Base-by-base conservation (phyloP, 1,140 invertebrate species). In the Semibalanus balanoides region DNA sequence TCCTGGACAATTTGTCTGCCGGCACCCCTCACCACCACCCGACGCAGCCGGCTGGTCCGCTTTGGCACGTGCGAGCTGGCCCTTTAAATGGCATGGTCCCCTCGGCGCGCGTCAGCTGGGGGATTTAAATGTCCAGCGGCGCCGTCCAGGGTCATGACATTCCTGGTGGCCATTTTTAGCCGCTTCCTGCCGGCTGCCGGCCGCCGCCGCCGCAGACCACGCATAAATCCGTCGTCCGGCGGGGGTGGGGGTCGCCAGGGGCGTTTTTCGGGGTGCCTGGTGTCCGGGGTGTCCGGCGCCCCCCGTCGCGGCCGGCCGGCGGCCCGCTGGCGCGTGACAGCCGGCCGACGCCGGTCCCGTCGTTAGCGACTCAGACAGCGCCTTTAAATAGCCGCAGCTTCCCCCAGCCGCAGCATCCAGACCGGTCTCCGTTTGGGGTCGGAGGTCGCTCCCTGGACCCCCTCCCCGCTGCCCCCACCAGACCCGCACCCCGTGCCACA, bases 61-160 rank as follows among this genome's bases (percentile, higher is more conserved):
- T 17, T 17, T 40, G 35, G 35, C 35, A 40, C 35, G 35, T 40
- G 35, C 35, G 35, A 25, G 14, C 22, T 7, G 7, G 22, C 51
- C 51, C 51, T 64, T 64, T 64, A 64, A 64, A 64, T 25, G 14
- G 51, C 11, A 7, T 19, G 22, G 51, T 25, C 51, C 51, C 51
- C 51, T 1, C 51, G 35, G 51, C 51, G 22, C 51, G 51, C 51
- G 51, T 64, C 51, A 64, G 51, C 51, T 19, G 51, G 5, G 51
- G 51, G 51, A 64, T 64, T 64, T 64, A 64, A 64, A 64, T 64
- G 51, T 64, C 51, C 51, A 64, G 51, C 51, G 51, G 51, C 51
- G 51, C 11, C 11, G 51, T 14, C 51, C 7, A 25, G 51, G 51
- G 51, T 64, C 51, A 64, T 19, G 51, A 25, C 51, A 64, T 64